Conservation (phyloP, 2,888 invertebrate species). For the Ommatoiulus sabulosus region DNA sequence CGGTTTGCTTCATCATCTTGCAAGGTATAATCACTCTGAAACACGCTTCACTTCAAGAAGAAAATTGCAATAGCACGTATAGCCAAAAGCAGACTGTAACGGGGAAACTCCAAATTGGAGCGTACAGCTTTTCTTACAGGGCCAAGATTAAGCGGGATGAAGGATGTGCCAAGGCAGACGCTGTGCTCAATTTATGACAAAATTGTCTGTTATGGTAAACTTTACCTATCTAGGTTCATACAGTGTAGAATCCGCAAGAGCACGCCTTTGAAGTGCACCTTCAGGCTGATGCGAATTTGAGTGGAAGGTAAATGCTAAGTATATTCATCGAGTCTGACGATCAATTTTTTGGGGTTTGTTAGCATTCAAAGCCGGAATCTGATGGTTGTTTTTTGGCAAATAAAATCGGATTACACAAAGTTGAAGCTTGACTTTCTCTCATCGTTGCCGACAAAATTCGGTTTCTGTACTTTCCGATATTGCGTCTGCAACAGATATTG, state of each 20-base stretch:
- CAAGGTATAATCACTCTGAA: not conserved
- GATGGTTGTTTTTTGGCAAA: not conserved
- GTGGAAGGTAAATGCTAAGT: not conserved
- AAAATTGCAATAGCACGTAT: not conserved
- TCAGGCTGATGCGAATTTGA: not conserved
- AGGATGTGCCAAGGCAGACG: not conserved
- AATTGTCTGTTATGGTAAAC: not conserved
- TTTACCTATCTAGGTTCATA: not conserved
- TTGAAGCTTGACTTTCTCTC: not conserved
- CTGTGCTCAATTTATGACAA: not conserved
- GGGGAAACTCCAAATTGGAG: not conserved
- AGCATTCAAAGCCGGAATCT: not conserved
- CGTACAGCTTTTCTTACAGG: not conserved
- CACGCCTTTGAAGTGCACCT: not conserved
- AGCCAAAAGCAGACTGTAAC: not conserved
- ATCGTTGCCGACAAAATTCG: not conserved
- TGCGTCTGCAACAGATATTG: not conserved
- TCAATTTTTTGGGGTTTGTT: not conserved
- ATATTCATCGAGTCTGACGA: not conserved
- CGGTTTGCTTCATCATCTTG: not conserved
- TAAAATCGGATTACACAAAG: not conserved
- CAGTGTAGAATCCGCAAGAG: not conserved
- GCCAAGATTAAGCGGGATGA: not conserved
- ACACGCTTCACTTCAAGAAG: not conserved
- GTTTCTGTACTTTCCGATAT: not conserved